Base-by-base conservation (phyloP, 2,888 invertebrate genomes). In the Opisthograptis luteolata region DNA sequence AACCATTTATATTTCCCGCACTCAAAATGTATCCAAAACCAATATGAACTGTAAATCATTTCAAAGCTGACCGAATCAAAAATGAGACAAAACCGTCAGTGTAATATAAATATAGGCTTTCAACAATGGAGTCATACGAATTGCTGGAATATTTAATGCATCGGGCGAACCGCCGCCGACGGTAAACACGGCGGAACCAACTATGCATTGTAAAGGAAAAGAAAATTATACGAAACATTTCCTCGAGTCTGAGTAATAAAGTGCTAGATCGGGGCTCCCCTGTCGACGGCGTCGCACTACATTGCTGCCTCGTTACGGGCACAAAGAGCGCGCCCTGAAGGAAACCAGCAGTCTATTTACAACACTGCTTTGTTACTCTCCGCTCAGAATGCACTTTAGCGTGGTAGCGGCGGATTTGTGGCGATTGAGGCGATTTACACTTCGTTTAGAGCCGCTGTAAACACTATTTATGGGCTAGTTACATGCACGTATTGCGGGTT, bases 161-260 rank as follows among this genome's bases (percentile, higher is more conserved):
- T 31, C 48, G 53, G 36, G 41, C 40, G 45, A 40, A 43, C 48
- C 46, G 30, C 37, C 8, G 12, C 34, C 39, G 43, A n/a, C 49
- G 40, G 50, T 58, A 58, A 58, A 58, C 44, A 54, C 44, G 39
- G 22, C 48, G 46, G 39, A 50, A 40, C 49, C 37, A 42, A 48
- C 61, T 47, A 49, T 57, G 60, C 56, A 53, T 62, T 55, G 45
- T 46, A 37, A 53, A 62, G 49, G 55, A 42, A 56, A 59, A 57
- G 51, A 57, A 56, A 56, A 60, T 56, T 58, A 60, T 58, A 53
- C 51, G 45, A 35, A 62, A 59, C 53, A 37, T 60, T 58, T 58
- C 58, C 55, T 55, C 44, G 47, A 47, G 45, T 36, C 31, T 39
- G 27, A 27, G 51, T 53, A 60, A 60, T 62, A 60, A 60, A 62